Evolutionary conservation across 2,113 vertebrate genomes (phyloP).

Genomic region (Mus spicilegus): DNA sequence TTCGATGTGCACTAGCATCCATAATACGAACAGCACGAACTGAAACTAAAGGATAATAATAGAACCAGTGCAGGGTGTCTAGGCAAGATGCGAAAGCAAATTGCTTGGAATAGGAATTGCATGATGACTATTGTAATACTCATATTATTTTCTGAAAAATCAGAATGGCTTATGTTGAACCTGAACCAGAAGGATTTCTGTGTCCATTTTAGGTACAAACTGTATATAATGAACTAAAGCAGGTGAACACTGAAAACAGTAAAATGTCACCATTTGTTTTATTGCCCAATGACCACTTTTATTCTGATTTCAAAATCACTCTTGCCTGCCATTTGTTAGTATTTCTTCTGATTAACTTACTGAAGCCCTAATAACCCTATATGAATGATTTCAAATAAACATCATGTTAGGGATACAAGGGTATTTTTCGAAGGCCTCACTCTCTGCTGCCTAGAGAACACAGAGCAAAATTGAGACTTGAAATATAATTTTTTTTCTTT

Average conservation of each 20-base stretch:
- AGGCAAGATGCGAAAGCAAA: constrained; percentile 78
- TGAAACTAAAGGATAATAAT: constrained; percentile 74
- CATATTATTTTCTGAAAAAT: constrained; percentile 77
- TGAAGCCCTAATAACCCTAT: constrained; percentile 30
- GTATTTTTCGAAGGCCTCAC: background rate
- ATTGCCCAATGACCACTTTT: constrained; percentile 15
- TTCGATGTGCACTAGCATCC: constrained; percentile 53
- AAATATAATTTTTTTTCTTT: constrained; percentile 50
- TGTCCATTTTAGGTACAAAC: constrained; percentile 56
- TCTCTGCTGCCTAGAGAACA: constrained; percentile 16
- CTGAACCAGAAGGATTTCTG: constrained; percentile 58
- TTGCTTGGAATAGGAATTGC: constrained; percentile 73
- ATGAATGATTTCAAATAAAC: constrained; percentile 61
- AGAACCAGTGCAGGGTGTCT: constrained; percentile 68
- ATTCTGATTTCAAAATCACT: constrained; percentile 56
- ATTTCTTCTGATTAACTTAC: constrained; percentile 53
- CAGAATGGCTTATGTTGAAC: constrained; percentile 52
- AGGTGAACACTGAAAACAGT: constrained; percentile 47
- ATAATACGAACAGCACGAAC: constrained; percentile 68
- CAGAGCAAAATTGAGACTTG: constrained; percentile 38
- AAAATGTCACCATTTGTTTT: constrained; percentile 60
- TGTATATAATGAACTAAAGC: constrained; percentile 65
- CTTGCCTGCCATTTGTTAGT: background rate
- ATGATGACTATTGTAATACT: constrained; percentile 72
- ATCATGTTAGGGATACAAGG: constrained; percentile 7